A percentile compares a stretch with the other conserved stretches of the same genome.
These are phyloP conservation scores for Madoqua kirkii DNA, from an alignment of 2,113 vertebrate genomes.

Conservation along the genomic window DNA sequence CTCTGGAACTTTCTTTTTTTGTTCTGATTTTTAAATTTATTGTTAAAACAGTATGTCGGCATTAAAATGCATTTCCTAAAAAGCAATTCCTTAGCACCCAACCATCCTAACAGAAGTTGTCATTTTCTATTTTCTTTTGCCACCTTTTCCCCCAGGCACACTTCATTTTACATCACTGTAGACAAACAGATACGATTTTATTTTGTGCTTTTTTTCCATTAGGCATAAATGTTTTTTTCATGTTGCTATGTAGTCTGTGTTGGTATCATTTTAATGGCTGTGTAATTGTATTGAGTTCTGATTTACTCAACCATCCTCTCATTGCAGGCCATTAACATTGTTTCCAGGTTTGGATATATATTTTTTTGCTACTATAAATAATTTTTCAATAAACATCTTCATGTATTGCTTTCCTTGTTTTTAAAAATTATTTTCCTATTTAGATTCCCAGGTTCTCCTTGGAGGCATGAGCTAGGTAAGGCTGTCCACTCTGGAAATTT, in stretches of 20 bases:
- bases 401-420: constrained; percentile 37
- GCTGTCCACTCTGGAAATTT: not conserved
- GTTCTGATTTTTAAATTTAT: constrained; percentile 21
- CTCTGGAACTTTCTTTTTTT: not conserved
- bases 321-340: constrained; percentile 8
- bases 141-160: not conserved
- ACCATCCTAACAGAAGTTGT: not conserved
- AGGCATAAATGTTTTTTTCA: constrained; percentile 25
- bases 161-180: constrained; percentile 29
- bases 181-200: constrained; percentile 20
- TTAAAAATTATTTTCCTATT: constrained; percentile 10
- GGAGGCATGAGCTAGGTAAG: not conserved
- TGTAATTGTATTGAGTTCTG: constrained; percentile 58
- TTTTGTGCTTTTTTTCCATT: constrained; percentile 23
- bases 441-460: constrained; percentile 29
- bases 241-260: constrained; percentile 13
- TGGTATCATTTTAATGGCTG: constrained; percentile 51
- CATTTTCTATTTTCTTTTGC: constrained; percentile 25
- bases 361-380: constrained; percentile 62
- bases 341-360: constrained; percentile 16
- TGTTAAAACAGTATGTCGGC: not conserved
- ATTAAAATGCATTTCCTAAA: not conserved
- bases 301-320: constrained; percentile 39
- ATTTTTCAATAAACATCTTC: constrained; percentile 23
- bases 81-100: not conserved